These are phyloP conservation scores for Clarias fuscus DNA, from an alignment of 2,797 vertebrate species.

Conservation along the genomic window DNA sequence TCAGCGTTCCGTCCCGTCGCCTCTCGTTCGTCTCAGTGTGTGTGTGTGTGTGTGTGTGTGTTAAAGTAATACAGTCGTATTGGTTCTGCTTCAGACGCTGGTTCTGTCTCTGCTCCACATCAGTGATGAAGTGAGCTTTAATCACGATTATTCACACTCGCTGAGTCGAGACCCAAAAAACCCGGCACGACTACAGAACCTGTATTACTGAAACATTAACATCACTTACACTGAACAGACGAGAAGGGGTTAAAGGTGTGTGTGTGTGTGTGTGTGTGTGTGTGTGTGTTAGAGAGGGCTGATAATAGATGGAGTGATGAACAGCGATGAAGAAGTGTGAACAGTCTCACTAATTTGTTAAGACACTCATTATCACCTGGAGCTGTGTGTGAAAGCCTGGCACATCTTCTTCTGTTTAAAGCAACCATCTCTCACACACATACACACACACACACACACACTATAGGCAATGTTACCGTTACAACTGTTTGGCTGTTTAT, in stretches of 20 bases:
- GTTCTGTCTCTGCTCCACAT: not conserved
- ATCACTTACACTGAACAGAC: not conserved
- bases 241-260: not conserved
- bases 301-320: slow-evolving; percentile 24
- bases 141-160: not conserved
- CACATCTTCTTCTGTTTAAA: not conserved
- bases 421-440: not conserved
- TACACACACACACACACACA: not conserved
- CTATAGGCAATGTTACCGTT: not conserved
- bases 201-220: not conserved
- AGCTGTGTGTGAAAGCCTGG: slow-evolving; percentile 15
- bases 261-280: slow-evolving; percentile 33
- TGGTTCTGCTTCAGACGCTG: not conserved
- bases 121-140: slow-evolving; percentile 5
- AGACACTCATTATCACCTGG: slow-evolving; percentile 59
- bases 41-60: slow-evolving; percentile 10
- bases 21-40: not conserved
- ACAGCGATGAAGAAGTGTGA: slow-evolving; percentile 35
- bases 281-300: slow-evolving; percentile 23
- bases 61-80: not conserved
- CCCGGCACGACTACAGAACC: not conserved
- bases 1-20: not conserved
- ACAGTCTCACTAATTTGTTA: slow-evolving; percentile 43
- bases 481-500: not conserved
- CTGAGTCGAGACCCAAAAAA: not conserved